Conservation (phyloP, 2,797 vertebrate species). For the Prionace glauca region DNA sequence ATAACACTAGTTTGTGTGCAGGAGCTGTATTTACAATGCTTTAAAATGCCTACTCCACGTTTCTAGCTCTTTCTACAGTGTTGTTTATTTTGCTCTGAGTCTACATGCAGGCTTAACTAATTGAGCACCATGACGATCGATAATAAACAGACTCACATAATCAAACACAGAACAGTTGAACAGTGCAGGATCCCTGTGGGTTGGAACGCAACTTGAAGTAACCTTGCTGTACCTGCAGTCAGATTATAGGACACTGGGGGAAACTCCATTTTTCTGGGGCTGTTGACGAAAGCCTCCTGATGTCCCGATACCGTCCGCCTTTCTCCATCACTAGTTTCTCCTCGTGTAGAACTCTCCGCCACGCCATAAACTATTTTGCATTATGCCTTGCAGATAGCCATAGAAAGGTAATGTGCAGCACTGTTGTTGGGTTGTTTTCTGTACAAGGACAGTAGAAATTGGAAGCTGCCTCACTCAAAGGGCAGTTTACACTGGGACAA, state of each 20-base stretch:
- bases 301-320: too few species aligned
- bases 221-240: background rate
- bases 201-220: background rate
- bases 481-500: background rate
- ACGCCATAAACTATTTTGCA: background rate
- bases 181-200: background rate
- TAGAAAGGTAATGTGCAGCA: background rate
- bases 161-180: background rate
- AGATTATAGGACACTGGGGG: background rate
- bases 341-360: background rate
- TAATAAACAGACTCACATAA: background rate
- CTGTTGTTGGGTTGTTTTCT: background rate
- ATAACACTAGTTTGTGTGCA: background rate
- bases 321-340: background rate
- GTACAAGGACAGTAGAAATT: background rate
- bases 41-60: background rate
- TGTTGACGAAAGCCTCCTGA: background rate
- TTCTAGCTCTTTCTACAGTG: background rate
- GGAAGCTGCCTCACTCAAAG: background rate
- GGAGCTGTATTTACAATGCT: background rate
- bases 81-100: too few species aligned
- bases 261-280: background rate
- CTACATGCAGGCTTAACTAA: too few species aligned
- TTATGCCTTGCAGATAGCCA: background rate
- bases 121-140: background rate